phyloP scores from a whole-genome alignment of 2,888 invertebrate species.

The Crocallis elinguaria region DNA sequence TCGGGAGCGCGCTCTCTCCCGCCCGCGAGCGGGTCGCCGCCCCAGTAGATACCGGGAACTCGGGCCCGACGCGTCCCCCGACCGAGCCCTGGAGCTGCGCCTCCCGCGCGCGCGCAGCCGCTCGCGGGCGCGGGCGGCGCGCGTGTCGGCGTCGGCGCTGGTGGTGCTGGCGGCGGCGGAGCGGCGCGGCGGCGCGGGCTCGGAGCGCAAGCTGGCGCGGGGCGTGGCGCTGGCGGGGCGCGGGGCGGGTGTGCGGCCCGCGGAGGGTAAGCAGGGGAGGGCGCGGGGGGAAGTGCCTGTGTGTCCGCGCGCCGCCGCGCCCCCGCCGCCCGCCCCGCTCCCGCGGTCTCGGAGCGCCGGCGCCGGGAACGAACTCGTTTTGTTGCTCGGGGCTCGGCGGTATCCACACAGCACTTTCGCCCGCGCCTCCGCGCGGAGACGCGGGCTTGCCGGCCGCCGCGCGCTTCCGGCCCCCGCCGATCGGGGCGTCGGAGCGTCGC shows the following conservation, averaged over 20 bases:
- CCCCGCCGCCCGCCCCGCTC: constrained; percentile 29
- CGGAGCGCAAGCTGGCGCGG: constrained; percentile 56
- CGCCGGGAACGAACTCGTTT: neutral
- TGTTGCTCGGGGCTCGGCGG: constrained; percentile 47
- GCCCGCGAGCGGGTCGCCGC: neutral
- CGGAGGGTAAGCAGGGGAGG: constrained; percentile 55
- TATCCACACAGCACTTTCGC: constrained; percentile 81
- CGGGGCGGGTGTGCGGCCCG: constrained; percentile 41
- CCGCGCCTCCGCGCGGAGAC: constrained; percentile 62
- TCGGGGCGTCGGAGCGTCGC: constrained; percentile 77
- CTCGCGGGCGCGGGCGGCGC: constrained; percentile 35
- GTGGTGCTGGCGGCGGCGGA: constrained; percentile 57
- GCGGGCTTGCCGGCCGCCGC: constrained; percentile 30
- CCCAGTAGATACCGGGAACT: constrained; percentile 21
- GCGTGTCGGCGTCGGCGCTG: constrained; percentile 59
- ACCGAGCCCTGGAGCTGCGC: neutral
- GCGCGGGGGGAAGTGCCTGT: constrained; percentile 39
- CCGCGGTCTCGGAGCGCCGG: constrained; percentile 8
- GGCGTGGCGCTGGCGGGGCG: constrained; percentile 55
- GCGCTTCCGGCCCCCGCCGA: constrained; percentile 51
- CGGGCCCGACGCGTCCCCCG: constrained; percentile 24
- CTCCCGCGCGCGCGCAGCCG: constrained; percentile 30
- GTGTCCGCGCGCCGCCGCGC: constrained; percentile 41
- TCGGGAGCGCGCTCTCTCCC: constrained; percentile 14
- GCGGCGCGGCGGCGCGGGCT: constrained; percentile 44